A percentile compares a stretch with the other conserved stretches of the same genome.
Evolutionary conservation across 35 echinoderm and acorn worm species (phyloP).

Genomic region (Apostichopus californicus): DNA sequence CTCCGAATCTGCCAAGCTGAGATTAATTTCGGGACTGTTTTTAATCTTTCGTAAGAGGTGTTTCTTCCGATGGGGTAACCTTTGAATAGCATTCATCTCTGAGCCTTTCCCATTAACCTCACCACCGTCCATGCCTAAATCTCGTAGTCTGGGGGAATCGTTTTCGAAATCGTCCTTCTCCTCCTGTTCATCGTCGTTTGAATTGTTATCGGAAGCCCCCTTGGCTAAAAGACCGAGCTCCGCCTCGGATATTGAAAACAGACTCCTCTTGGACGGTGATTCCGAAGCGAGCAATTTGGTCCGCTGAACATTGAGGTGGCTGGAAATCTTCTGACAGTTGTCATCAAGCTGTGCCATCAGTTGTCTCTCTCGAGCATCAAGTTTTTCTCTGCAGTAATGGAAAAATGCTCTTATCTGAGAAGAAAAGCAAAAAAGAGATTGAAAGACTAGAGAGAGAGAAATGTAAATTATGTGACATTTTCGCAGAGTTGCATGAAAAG

Average conservation of each 20-base stretch:
- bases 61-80: slow-evolving; percentile 27
- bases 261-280: slow-evolving; percentile 38
- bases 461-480: neutral
- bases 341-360: slow-evolving; percentile 61
- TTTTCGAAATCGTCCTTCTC: neutral
- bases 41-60: slow-evolving; percentile 47
- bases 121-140: neutral
- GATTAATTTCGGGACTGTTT: slow-evolving; percentile 58
- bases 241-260: slow-evolving; percentile 50
- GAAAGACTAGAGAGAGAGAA: neutral
- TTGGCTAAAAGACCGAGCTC: neutral
- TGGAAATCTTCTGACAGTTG: slow-evolving; percentile 51
- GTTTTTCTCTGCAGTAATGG: slow-evolving; percentile 58
- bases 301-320: slow-evolving; percentile 63
- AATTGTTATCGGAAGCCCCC: neutral
- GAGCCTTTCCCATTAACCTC: neutral
- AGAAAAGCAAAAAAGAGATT: neutral
- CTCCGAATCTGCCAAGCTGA: slow-evolving; percentile 44
- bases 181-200: slow-evolving; percentile 22
- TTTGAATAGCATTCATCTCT: neutral
- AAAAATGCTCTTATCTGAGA: slow-evolving; percentile 65
- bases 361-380: slow-evolving; percentile 56
- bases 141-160: neutral
- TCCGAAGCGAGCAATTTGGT: slow-evolving; percentile 42
- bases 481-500: neutral